Conservation (phyloP, 2,113 vertebrate genomes). For the Lophotis ruficrista region DNA sequence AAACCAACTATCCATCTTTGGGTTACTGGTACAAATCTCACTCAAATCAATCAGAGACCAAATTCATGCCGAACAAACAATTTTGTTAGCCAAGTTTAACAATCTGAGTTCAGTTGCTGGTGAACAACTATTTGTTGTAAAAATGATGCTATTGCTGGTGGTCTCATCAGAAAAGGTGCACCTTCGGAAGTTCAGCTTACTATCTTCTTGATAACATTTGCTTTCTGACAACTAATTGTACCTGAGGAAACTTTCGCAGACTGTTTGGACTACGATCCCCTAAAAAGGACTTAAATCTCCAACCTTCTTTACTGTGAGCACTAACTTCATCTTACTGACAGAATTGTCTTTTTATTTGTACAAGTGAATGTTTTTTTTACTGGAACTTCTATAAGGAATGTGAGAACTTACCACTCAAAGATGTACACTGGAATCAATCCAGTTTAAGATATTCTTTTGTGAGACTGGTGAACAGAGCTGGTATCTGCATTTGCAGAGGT, state of each 20-base stretch:
- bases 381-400: background rate
- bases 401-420: background rate
- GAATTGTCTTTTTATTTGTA: background rate
- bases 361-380: background rate
- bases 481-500: background rate
- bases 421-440: background rate
- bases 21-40: background rate
- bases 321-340: background rate
- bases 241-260: background rate
- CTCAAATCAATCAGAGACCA: background rate
- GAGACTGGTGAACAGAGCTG: background rate
- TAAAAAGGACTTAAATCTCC: background rate
- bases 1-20: background rate
- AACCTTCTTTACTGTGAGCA: background rate
- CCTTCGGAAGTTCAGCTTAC: background rate
- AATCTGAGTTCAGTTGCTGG: background rate
- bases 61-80: background rate
- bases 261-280: background rate
- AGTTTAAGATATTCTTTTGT: background rate
- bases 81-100: background rate
- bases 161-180: background rate
- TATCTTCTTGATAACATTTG: background rate
- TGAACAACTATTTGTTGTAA: background rate
- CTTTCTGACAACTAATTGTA: background rate
- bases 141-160: background rate